Base-by-base conservation (phyloP, 1,140 invertebrate species). In the Bradynema listronoti region DNA sequence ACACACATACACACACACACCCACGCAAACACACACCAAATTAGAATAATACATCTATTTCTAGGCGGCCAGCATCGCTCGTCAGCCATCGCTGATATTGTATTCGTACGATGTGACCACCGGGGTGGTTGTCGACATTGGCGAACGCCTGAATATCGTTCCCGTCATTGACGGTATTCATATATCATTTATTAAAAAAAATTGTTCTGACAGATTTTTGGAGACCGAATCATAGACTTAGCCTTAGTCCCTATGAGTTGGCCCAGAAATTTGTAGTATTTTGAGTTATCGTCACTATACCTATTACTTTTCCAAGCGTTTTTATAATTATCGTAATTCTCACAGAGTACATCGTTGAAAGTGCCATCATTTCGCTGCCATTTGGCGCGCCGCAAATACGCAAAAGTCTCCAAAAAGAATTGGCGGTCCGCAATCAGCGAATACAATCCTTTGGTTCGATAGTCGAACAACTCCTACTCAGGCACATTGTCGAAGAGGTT, bases 61-160 rank as follows among this genome's bases (percentile, higher is more conserved):
- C 42, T 72, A 78, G 68, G 81, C 79, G 11, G 82, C 82, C 7
- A 83, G 81, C 67, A 82, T 85, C 65, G 82, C 83, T 9, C 79
- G 83, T 60, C 85, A 86, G 73, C 80, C 83, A 45, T 79, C 84
- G n/a, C 71, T 84, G 42, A 79, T 84, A 32, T 79, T 86, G 2
- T 85, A 84, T 72, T 82, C 84, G 2, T 85, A 86, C 72, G 83
- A 84, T 46, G 80, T 83, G 3, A 83, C 82, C 2, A 84, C 84
- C 19, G 85, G 85, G 39, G 82, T 86, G 55, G 81, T 86, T 41
- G 83, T 85, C 4, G 84, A 86, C 71, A 80, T 86, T 59, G 85
- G 85, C 19, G 83, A 86, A 56, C 71, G 83, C 52, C 79, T 85
- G 58, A 84, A 85, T 63, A 82, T 85, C 54, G 73, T 85, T 49